Evolutionary conservation across 2,113 vertebrate species (phyloP), one percentile per base, ranked within the genome.

Genomic region (Todiramphus saurophagus): DNA sequence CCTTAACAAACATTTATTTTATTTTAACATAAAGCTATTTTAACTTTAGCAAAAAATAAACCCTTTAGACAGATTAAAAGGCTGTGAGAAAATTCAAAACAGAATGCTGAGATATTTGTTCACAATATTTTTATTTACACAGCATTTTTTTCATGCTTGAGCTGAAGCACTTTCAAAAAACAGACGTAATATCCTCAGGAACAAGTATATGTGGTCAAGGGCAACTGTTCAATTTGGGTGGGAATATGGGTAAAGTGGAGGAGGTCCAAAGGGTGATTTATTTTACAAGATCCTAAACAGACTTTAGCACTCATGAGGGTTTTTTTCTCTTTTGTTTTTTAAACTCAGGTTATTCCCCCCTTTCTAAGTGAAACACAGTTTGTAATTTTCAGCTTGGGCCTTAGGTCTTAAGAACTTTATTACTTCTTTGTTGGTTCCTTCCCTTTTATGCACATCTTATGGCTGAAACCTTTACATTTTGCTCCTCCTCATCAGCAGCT

Each of bases 11-110:
- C 7, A 9, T 19, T 77, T 63, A 16, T 20, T 63, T 43, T 44
- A 35, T 55, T 89, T 92, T 89, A 69, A 55, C 8, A 59, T 17
- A 64, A 64, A 82, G 4, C 7, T 83, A 30, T 31, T 94, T 88
- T 76, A 76, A 51, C 5, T 93, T 76, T 28, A 69, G 5, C 11
- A 37, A 51, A 88, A 67, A 72, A 70, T 19, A 28, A 78, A 78
- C 10, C 5, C 10, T 77, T 92, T 70, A 70, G 7, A 46, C 17
- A 68, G 30, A 90, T 56, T 39, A 68, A 73, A 77, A 73, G 5
- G 1, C 25, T 85, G 28, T 76, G 43, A 93, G 67, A 95, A 95
- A 93, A 93, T 73, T 91, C 19, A 78, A 75, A 87, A 85, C 53
- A 79, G 62, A 88, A 87, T 66, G 35, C 9, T 66, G 46, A 55